phyloP scores from a whole-genome alignment of 2,113 vertebrate species.

The Gymnorhina tibicen region DNA sequence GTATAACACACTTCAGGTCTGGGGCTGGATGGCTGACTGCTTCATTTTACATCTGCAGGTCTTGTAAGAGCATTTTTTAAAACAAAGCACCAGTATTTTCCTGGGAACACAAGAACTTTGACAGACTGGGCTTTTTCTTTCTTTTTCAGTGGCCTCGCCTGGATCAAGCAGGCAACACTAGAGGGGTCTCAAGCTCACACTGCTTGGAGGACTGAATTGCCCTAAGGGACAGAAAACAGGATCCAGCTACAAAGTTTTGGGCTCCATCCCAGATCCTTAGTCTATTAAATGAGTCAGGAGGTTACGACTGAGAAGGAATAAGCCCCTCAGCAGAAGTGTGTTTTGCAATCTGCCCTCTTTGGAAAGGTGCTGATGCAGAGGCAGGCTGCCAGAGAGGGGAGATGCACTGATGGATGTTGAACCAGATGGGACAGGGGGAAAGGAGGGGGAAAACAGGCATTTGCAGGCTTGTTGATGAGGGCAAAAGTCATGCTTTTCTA shows the following conservation, averaged over 20 bases:
- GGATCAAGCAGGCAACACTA: not conserved
- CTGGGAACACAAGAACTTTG: not conserved
- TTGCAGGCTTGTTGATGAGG: not conserved
- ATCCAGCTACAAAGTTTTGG: conserved; percentile 55
- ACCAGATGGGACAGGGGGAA: not conserved
- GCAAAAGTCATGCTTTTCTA: not conserved
- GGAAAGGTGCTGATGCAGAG: not conserved
- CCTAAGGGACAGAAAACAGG: conserved; percentile 9
- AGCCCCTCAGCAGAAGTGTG: not conserved
- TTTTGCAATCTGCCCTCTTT: conserved; percentile 11
- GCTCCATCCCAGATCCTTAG: conserved; percentile 38
- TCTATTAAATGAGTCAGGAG: conserved; percentile 42
- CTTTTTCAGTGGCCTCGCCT: not conserved
- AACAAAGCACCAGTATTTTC: not conserved
- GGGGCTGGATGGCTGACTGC: not conserved
- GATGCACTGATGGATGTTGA: not conserved
- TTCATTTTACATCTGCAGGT: not conserved
- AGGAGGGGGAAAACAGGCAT: not conserved
- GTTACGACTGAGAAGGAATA: conserved; percentile 2
- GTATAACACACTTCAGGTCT: not conserved
- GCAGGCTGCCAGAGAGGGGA: not conserved
- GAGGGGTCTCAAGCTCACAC: not conserved
- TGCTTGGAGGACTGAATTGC: conserved; percentile 21
- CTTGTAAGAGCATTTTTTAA: not conserved
- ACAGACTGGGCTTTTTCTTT: not conserved